Conservation (phyloP, 2,797 vertebrate genomes). For the Hemibagrus guttatus region DNA sequence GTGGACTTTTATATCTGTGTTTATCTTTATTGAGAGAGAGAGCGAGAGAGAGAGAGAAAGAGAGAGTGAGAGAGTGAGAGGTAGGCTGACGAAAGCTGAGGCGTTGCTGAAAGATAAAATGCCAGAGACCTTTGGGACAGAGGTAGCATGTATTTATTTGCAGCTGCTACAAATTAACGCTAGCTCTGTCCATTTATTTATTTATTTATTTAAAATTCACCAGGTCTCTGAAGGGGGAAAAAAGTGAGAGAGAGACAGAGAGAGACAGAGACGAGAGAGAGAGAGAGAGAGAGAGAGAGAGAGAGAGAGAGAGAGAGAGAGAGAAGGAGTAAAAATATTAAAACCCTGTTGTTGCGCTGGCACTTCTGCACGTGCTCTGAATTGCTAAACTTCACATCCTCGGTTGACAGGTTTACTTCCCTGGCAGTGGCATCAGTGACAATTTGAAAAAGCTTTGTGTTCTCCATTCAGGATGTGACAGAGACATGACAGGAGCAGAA, state of each 20-base stretch:
- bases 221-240: too few species aligned
- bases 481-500: constrained; percentile 54
- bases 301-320: background rate
- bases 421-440: constrained; percentile 50
- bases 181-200: background rate
- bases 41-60: background rate
- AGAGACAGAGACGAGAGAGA: too few species aligned
- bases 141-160: constrained; percentile 10
- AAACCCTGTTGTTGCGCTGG: constrained; percentile 36
- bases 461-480: constrained; percentile 49
- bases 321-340: background rate
- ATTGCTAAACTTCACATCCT: constrained; percentile 45
- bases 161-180: background rate
- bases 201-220: background rate
- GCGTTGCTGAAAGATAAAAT: background rate
- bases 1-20: constrained; percentile 1
- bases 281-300: background rate
- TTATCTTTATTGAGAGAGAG: background rate
- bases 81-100: background rate
- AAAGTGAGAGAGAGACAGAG: background rate
- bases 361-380: constrained; percentile 45
- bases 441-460: constrained; percentile 47
- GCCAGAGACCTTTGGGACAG: background rate
- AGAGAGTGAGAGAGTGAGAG: background rate
- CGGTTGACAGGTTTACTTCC: constrained; percentile 50